Conservation (phyloP, 2,888 invertebrate genomes). For the Tethea ocularis region DNA sequence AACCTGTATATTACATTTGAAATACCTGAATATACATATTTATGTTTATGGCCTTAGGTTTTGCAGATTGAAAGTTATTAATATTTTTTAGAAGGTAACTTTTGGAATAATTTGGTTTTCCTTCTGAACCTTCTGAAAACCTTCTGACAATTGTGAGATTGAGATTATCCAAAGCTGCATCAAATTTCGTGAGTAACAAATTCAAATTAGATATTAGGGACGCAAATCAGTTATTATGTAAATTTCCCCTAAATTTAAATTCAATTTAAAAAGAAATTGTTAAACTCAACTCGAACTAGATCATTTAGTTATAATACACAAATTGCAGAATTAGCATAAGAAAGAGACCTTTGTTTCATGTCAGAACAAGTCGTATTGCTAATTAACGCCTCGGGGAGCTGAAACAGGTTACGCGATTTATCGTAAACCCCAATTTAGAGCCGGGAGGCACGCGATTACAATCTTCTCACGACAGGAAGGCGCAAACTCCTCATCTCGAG, state of each 20-base stretch:
- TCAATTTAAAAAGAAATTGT: neutral
- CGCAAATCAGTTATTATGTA: neutral
- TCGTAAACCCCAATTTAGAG: constrained; percentile 82
- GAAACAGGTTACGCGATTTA: constrained; percentile 78
- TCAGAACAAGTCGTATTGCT: constrained; percentile 70
- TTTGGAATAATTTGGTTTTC: no score
- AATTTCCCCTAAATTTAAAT: neutral
- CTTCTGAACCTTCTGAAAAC: no score
- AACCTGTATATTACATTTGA: neutral
- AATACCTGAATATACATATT: neutral
- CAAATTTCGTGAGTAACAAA: neutral
- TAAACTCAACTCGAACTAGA: constrained; percentile 9
- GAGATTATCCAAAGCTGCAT: neutral
- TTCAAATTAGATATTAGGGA: neutral
- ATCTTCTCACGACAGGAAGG: constrained; percentile 84
- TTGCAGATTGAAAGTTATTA: neutral
- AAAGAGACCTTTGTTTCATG: constrained; percentile 65
- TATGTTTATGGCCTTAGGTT: neutral
- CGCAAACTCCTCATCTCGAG: constrained; percentile 83
- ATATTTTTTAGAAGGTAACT: neutral
- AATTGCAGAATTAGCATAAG: constrained; percentile 40
- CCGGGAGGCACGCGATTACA: constrained; percentile 83
- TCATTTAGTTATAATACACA: constrained; percentile 24
- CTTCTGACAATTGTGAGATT: neutral
- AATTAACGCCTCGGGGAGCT: constrained; percentile 77